Evolutionary conservation across 2,113 vertebrate genomes (phyloP), one percentile per base, ranked within the genome.

Genomic region (Motacilla alba): DNA sequence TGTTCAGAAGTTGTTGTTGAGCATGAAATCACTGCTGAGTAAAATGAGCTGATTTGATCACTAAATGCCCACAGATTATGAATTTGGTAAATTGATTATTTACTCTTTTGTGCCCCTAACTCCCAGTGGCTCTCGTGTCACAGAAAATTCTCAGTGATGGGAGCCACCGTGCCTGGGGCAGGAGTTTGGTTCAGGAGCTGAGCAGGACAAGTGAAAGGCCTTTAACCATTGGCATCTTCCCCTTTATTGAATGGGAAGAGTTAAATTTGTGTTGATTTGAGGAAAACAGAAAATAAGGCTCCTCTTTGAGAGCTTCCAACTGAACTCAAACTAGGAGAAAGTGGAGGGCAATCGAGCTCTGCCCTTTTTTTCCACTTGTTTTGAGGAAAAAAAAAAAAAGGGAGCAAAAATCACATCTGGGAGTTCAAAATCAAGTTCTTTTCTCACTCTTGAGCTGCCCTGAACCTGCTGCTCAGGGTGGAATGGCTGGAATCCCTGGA

Each of bases 81-180:
- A 33, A 10, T 72, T 69, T 56, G 53, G 28, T n/a, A 21, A 56
- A 67, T 37, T 15, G 43, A 31, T 83, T 68, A 3, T 56, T 79
- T 87, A 35, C 6, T 26, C 26, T 76, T 73, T n/a, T n/a, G 58
- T 3, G 1, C 9, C 35, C 35, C 9, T 47, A 31, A 47, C 23
- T 83, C 63, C 15, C 2, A 0, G n/a, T 37, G 52, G 17, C 64
- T 86, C 41, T 41, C 0, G 2, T 62, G 46, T 21, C 16, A 6
- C 30, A 21, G 49, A 7, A 14, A 26, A 43, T 22, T 50, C 39
- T 56, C 28, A 30, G 3, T 62, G 56, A 10, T 27, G 19, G 14
- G 9, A 80, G 19, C 10, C 46, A 13, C 2, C 5, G 2, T 33
- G 24, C 43, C 60, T 39, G 59, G 19, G 12, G 46, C 44, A 23